Percentiles rank a stretch among this genome's conserved stretches.
Evolutionary conservation across 2,888 invertebrate genomes (phyloP).

Genomic region (Ametastegia equiseti): DNA sequence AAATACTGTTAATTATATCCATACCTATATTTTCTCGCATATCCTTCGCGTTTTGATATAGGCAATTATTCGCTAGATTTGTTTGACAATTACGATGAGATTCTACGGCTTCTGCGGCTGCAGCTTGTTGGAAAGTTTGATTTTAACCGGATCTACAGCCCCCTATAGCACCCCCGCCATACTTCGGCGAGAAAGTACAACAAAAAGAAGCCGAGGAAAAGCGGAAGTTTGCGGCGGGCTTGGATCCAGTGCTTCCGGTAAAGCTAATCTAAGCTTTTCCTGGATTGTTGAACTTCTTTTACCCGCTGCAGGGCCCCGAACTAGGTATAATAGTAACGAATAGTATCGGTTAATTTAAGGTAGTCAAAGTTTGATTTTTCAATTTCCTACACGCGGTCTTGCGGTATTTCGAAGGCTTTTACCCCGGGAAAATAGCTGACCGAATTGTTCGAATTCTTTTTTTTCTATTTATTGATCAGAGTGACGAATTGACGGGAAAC

Average conservation of each 20-base stretch:
- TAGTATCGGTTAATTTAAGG: not conserved
- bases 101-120: not conserved
- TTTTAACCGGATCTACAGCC: not conserved
- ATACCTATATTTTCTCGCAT: no score
- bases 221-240: not conserved
- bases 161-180: not conserved
- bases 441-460: not conserved
- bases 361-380: not conserved
- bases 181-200: constrained; percentile 15
- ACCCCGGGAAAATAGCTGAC: not conserved
- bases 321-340: not conserved
- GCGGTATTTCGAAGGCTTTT: not conserved
- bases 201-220: constrained; percentile 16
- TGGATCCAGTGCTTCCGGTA: not conserved
- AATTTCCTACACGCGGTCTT: not conserved
- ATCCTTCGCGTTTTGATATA: no score
- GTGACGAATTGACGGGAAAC: constrained; percentile 19
- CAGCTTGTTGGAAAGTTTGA: not conserved
- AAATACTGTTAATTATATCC: no score
- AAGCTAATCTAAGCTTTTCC: not conserved
- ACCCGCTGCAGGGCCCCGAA: not conserved
- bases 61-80: not conserved
- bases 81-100: not conserved
- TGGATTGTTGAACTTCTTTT: constrained; percentile 14
- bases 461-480: not conserved